Conservation (phyloP, 2,888 invertebrate genomes). For the Lydus trimaculatus region DNA sequence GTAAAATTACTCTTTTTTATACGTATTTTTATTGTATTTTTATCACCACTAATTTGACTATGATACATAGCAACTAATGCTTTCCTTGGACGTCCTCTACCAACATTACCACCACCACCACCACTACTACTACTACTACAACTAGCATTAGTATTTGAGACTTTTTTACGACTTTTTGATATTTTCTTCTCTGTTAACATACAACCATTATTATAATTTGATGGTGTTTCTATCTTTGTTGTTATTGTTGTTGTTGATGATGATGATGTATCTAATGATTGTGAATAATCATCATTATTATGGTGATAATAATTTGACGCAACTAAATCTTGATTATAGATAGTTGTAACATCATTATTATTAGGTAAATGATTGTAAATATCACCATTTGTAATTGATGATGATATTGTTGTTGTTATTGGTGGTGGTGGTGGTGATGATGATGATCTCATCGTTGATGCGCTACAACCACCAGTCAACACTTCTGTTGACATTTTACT, state of each 20-base stretch:
- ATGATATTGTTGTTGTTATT: slow-evolving; percentile 33
- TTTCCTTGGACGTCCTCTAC: slow-evolving; percentile 61
- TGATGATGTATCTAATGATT: slow-evolving; percentile 31
- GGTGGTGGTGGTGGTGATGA: slow-evolving; percentile 36
- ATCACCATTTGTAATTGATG: slow-evolving; percentile 24
- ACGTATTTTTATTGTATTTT: slow-evolving; percentile 73
- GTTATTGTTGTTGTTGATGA: slow-evolving; percentile 35
- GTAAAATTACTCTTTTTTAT: slow-evolving; percentile 69
- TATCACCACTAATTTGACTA: slow-evolving; percentile 70
- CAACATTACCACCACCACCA: slow-evolving; percentile 21
- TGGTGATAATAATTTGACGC: neutral
- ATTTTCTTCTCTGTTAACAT: neutral
- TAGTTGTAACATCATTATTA: slow-evolving; percentile 44
- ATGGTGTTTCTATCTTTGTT: slow-evolving; percentile 17
- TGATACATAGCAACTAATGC: slow-evolving; percentile 65
- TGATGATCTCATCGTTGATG: neutral
- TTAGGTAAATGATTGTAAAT: slow-evolving; percentile 51
- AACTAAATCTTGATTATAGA: neutral
- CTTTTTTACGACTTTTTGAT: slow-evolving; percentile 40
- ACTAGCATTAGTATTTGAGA: slow-evolving; percentile 33
- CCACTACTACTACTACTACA: slow-evolving; percentile 34
- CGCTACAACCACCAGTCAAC: slow-evolving; percentile 20
- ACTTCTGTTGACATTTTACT: slow-evolving; percentile 24
- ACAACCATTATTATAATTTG: slow-evolving; percentile 48
- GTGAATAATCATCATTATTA: neutral